Conservation (phyloP, 2,888 invertebrate genomes). For the Notocelia uddmanniana region DNA sequence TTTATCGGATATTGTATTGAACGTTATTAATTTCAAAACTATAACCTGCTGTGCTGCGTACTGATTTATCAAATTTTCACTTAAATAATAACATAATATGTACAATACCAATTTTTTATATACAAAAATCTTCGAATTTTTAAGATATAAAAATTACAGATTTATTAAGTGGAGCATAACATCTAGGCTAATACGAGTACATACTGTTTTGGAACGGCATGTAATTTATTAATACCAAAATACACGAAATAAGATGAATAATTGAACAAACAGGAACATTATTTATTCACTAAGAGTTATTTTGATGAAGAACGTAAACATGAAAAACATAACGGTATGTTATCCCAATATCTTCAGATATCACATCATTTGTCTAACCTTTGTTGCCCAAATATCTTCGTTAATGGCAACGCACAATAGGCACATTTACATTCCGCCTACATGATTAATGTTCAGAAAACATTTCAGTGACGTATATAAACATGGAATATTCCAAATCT, state of each 20-base stretch:
- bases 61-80: too few relatives aligned
- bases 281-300: not conserved
- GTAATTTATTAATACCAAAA: not conserved
- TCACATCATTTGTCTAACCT: constrained; percentile 40
- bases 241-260: too few relatives aligned
- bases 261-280: not conserved
- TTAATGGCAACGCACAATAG: constrained; percentile 44
- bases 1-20: too few relatives aligned
- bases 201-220: not conserved
- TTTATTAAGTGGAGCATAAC: too few relatives aligned
- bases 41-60: too few relatives aligned
- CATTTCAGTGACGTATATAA: constrained; percentile 29
- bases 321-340: constrained; percentile 9
- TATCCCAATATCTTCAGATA: constrained; percentile 20
- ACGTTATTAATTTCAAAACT: too few relatives aligned
- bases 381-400: constrained; percentile 28
- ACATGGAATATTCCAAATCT: constrained; percentile 24
- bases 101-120: too few relatives aligned
- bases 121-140: too few relatives aligned
- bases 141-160: too few relatives aligned
- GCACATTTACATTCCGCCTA: constrained; percentile 36
- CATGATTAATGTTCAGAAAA: constrained; percentile 42
- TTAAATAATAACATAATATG: too few relatives aligned
- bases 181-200: too few relatives aligned
- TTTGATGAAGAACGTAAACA: constrained; percentile 5